Base-by-base conservation (phyloP, 1,140 invertebrate genomes). In the Drosophila hydei region DNA sequence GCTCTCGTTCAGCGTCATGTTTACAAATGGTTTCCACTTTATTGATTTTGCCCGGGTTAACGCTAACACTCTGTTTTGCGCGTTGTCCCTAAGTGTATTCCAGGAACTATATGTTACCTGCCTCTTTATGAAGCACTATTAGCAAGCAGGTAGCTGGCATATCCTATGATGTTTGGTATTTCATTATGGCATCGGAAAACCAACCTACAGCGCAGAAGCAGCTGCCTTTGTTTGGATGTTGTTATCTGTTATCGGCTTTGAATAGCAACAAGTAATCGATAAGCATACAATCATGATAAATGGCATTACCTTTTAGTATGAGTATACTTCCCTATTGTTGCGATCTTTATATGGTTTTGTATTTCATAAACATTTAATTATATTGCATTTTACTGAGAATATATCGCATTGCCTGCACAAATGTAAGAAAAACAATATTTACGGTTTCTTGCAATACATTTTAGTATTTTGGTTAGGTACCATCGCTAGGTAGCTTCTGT, bases 1-100 rank as follows among this genome's bases (percentile, higher is more conserved):
- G 42, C 61, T 83, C 40, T 88, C 83, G 75, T 83, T 85, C 21
- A 80, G 56, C 55, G 83, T 77, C 83, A 85, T 85, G 19, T 38
- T 59, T 63, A 19, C 47, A 25, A 85, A 54, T 68, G 59, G 54
- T 40, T 59, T 42, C 25, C 36, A 30, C 36, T 51, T 56, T 55
- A 40, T 27, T 23, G 58, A 62, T 36, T 62, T 43, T 47, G 12
- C 25, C 23, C 21, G 64, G 33, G 16, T 45, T 59, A 45, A 36
- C n/a, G 2, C 11, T n/a, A 16, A 48, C 25, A 67, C 55, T 50
- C 14, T n/a, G 12, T 8, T 14, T 14, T 38, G 5, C 0, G 12
- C 14, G 38, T 54, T 21, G 16, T 48, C 38, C 30, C 27, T 40
- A 18, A 38, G 12, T n/a, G 27, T 40, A 33, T 72, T 67, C 69